Base-by-base conservation (phyloP, 2,113 vertebrate genomes). In the Rhadina sibilatrix region DNA sequence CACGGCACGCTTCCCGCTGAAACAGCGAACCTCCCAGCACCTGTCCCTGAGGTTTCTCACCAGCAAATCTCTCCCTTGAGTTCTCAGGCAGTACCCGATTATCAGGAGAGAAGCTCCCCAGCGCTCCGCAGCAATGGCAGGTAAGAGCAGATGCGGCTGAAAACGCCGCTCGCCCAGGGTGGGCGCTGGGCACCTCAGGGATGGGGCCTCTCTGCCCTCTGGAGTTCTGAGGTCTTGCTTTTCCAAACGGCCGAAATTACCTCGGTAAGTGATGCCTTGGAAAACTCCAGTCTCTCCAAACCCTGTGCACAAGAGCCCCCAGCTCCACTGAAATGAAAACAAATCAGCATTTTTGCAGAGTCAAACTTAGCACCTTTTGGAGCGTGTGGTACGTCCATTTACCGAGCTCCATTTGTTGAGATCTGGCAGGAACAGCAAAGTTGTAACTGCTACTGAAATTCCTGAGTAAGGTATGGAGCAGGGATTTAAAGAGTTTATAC, bases 1-100 rank as follows among this genome's bases (percentile, higher is more conserved):
- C 3, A 3, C 8, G 42, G 31, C 31, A 6, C 61, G 1, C 15
- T 33, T 5, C 37, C 74, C 21, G 4, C 25, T 4, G 44, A 21
- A 20, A 7, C n/a, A 4, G 53, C 0, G 4, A 0, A 7, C 31
- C 30, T 5, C 13, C 38, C 1, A 18, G 1, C 16, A 2, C 11
- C 19, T 27, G 15, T 6, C 44, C 38, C 37, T 8, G 30, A 1
- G 10, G 40, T 11, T 76, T 63, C 61, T 74, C 50, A 9, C 52
- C 2, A 31, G 37, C 4, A 5, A 22, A 18, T 33, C 6, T 65
- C 50, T 20, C 33, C 0, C 76, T 70, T 35, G 14, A 46, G 30
- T 53, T 27, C 37, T 0, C 59, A 75, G 93, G 60, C 38, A 4
- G 4, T 3, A 1, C 3, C 25, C 1, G 21, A 8, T 9, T 33